phyloP scores from a whole-genome alignment of 2,797 vertebrate genomes.

The Mus minutoides region DNA sequence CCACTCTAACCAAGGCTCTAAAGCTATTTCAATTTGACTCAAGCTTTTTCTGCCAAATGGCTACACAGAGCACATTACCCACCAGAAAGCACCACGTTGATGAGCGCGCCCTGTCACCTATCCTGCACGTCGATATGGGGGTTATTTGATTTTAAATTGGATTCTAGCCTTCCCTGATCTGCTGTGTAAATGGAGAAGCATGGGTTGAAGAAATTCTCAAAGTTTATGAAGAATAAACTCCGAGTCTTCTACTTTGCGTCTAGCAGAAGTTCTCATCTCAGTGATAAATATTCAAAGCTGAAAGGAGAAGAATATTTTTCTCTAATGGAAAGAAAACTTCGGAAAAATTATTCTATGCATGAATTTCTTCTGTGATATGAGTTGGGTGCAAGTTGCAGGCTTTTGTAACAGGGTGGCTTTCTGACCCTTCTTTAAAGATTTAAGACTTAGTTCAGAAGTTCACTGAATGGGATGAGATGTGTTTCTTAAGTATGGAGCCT shows the following conservation, averaged over 20 bases:
- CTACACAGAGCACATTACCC: slow-evolving; percentile 86
- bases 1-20: slow-evolving; percentile 85
- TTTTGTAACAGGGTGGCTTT: slow-evolving; percentile 86
- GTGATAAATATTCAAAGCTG: slow-evolving; percentile 85
- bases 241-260: slow-evolving; percentile 76
- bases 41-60: slow-evolving; percentile 87
- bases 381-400: slow-evolving; percentile 82
- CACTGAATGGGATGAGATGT: slow-evolving; percentile 85
- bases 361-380: slow-evolving; percentile 86
- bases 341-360: slow-evolving; percentile 86
- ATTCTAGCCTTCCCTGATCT: slow-evolving; percentile 88
- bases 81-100: slow-evolving; percentile 87
- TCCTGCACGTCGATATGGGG: slow-evolving; percentile 85
- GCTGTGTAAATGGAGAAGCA: slow-evolving; percentile 86
- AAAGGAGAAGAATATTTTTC: slow-evolving; percentile 65
- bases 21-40: slow-evolving; percentile 89
- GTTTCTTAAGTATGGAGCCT: slow-evolving; percentile 87
- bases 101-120: slow-evolving; percentile 86
- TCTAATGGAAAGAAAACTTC: slow-evolving; percentile 80
- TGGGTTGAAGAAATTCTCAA: slow-evolving; percentile 84
- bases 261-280: slow-evolving; percentile 62
- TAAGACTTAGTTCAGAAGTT: slow-evolving; percentile 90
- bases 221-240: slow-evolving; percentile 80
- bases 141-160: slow-evolving; percentile 91
- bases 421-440: slow-evolving; percentile 91